These are phyloP conservation scores for Nycticebus coucang DNA, from an alignment of 2,113 vertebrate species.

Conservation along the genomic window DNA sequence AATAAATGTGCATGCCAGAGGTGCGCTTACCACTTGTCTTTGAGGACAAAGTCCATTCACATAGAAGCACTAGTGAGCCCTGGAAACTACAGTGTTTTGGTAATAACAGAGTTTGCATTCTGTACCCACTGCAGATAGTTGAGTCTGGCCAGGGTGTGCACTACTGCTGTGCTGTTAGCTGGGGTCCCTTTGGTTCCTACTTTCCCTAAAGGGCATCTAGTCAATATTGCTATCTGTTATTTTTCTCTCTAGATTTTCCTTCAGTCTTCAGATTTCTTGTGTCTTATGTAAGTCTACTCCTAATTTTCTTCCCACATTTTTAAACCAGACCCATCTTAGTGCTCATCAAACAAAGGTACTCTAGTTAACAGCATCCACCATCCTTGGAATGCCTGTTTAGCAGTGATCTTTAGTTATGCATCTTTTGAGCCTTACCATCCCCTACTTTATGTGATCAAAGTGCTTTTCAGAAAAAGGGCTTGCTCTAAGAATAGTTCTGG, in stretches of 20 bases:
- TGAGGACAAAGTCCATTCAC: background rate
- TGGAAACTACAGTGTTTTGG: background rate
- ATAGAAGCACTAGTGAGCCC: background rate
- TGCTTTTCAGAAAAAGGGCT: slow-evolving; percentile 10
- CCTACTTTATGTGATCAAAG: background rate
- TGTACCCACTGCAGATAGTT: background rate
- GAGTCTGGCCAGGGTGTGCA: background rate
- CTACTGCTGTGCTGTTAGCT: background rate
- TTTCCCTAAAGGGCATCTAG: background rate
- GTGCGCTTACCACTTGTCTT: background rate
- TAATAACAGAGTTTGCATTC: background rate
- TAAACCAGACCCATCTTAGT: background rate
- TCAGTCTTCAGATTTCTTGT: background rate
- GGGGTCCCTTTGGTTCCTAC: background rate
- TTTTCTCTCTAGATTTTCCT: background rate
- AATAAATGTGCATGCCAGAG: background rate
- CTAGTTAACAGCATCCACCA: background rate
- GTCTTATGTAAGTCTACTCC: background rate
- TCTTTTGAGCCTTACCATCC: background rate
- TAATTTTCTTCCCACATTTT: background rate
- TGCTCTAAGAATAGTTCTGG: background rate
- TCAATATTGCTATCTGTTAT: background rate
- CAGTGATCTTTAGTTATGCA: background rate
- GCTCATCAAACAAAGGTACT: background rate
- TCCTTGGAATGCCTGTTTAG: background rate